Base-by-base conservation (phyloP, 2,888 invertebrate genomes). In the Lepas anatifera region DNA sequence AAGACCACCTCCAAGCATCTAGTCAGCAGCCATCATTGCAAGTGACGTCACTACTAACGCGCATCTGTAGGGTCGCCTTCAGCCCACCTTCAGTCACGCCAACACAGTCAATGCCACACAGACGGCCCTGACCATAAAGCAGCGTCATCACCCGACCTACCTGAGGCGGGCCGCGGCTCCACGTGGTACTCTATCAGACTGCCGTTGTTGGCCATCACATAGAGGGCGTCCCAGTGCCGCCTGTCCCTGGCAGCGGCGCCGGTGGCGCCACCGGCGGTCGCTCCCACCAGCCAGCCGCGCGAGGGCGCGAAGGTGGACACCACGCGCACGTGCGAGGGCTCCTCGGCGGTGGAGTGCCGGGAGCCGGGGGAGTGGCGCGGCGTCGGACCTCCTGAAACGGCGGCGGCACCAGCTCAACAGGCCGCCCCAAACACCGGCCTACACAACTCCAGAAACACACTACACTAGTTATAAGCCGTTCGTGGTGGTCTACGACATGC, bases 151-250 rank as follows among this genome's bases (percentile, higher is more conserved):
- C 25, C 52, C n/a, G 69, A 73, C 76, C 75, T 76, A 84, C 84
- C 83, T 70, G 85, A 79, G 71, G 84, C 81, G 75, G 86, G 37
- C 7, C 64, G 64, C 0, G 92, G 93, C 76, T 94, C 91, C 77
- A 96, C 83, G 78, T 91, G 87, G 76, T 96, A 92, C 78, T 96
- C 94, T 72, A 93, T 85, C 74, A 97, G 85, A 70, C 87, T 87
- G 37, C 95, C 96, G 77, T 89, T 88, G 76, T 91, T 90, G 66
- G 92, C 89, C 87, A 95, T 89, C 32, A 95, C 86, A 79, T 92
- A 95, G 16, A 96, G 82, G n/a, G 93, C 89, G 77, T 94, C 90
- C 27, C 89, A 86, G 18, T 79, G 77, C 22, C 88, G 84, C 76
- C 86, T 85, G 13, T 81, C 75, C 77, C 81, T 77, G 77, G 74